Evolutionary conservation across 92 coral and sea anemone species (phyloP).

Genomic region (Zoanthus sansibaricus): DNA sequence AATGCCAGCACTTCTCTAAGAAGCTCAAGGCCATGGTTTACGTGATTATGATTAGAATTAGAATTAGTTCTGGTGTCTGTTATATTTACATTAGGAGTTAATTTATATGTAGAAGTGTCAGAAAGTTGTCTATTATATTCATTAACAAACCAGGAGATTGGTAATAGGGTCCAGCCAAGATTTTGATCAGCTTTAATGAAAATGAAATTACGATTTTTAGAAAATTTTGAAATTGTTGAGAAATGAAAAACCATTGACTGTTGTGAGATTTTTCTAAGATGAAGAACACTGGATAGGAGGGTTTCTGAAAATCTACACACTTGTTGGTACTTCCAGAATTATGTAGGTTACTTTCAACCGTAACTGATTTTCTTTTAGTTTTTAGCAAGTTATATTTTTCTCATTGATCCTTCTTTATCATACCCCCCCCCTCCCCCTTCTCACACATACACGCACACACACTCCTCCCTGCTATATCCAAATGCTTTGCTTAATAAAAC

Average conservation of each 20-base stretch:
- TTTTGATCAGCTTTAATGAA: slow-evolving; percentile 2
- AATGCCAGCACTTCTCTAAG: slow-evolving; percentile 61
- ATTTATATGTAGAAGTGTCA: slow-evolving; percentile 1
- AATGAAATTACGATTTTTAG: not conserved
- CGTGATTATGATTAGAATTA: slow-evolving; percentile 29
- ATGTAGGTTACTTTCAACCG: slow-evolving; percentile 33
- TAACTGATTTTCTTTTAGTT: slow-evolving; percentile 44
- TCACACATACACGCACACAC: too few species aligned
- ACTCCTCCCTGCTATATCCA: too few species aligned
- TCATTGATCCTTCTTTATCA: too few species aligned
- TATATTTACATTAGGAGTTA: not conserved
- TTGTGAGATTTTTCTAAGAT: slow-evolving; percentile 47
- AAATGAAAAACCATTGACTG: slow-evolving; percentile 14
- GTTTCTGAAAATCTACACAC: slow-evolving; percentile 30
- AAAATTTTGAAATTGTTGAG: slow-evolving; percentile 1
- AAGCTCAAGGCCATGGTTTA: slow-evolving; percentile 67
- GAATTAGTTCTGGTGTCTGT: not conserved
- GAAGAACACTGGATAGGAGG: slow-evolving; percentile 23
- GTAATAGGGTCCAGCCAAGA: not conserved
- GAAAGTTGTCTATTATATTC: not conserved
- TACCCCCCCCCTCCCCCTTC: too few species aligned
- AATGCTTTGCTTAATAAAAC: too few species aligned
- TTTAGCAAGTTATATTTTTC: slow-evolving; percentile 41
- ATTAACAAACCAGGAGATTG: not conserved
- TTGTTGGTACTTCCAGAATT: slow-evolving; percentile 24